Evolutionary conservation across 2,797 vertebrate genomes (phyloP), one percentile per base, ranked within the genome.

Genomic region (Erpetoichthys calabaricus): DNA sequence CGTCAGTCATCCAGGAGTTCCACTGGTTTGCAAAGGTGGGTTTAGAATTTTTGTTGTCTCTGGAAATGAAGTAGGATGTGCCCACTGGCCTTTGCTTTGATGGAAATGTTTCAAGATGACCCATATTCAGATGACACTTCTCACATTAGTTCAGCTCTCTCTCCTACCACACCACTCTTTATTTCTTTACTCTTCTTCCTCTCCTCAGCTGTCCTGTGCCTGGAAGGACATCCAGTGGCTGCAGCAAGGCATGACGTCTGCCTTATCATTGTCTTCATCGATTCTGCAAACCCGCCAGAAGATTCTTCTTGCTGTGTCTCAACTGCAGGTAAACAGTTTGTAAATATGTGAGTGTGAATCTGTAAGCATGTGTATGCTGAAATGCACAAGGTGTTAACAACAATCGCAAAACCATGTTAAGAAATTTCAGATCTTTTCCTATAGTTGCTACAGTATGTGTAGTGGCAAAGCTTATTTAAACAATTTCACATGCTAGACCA

Each of bases 221-320:
- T 87, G 85, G 85, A 77, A 80, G 56, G 80, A 85, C 62, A 83
- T 86, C 8, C 78, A 80, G 1, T 77, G 77, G 76, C 78, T 87
- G 25, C 84, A 80, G 70, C 80, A 83, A 62, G 80, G 73, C 7
- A 74, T 84, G 1, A 76, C 72, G 65, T 75, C 79, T 0, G 74
- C 82, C 47, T 77, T 84, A 8, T 86, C 80, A 6, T 87, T 83
- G 0, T 64, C 84, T 47, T 87, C 83, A 45, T 86, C 85, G 10
- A 78, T 86, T 53, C 80, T 87, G 45, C 85, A 87, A 70, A 86
- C 84, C 76, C 75, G 85, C 57, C 79, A 81, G 68, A 81, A 76
- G 67, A 81, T 87, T 65, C 71, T 87, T 66, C 71, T 73, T 72
- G 85, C 85, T 0, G 68, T 86, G 54, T 73, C 78, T n/a, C 81